Evolutionary conservation across 2,113 vertebrate genomes (phyloP), one percentile per base, ranked within the genome.

Genomic region (Echinops telfairi): DNA sequence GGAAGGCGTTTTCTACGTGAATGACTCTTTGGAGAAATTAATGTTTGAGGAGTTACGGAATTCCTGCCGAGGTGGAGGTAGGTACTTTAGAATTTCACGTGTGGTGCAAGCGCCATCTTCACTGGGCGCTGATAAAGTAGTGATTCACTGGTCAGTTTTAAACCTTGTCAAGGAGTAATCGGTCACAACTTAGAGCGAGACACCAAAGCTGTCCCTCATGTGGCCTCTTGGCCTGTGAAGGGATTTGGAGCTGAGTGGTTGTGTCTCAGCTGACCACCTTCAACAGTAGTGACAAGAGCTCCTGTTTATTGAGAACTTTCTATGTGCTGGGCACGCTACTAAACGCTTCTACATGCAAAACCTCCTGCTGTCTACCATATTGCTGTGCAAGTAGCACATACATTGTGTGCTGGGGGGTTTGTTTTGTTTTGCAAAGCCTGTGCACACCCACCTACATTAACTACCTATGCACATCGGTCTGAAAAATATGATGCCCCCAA

Each of bases 1-100:
- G 82, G 99, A 99, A 93, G 99, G 99, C 0, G 98, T 98, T 3
- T 99, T 99, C 97, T 99, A 99, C 33, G 99, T 99, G 70, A 99
- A 99, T 36, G 99, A 99, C 1, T 94, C 99, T 0, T 98, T 99
- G 97, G 99, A 99, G 97, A 99, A 99, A 79, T 92, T 99, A 95
- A 99, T 99, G 98, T 99, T 99, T 68, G 99, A 99, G 96, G 99
- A 99, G 97, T 98, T 99, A 77, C 98, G 99, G 75, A 99, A 99
- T 66, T 99, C 99, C 75, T 99, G 99, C 95, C 98, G 99, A 68
- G 99, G 99, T 31, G 99, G 99, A 98, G 99, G 99, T 99, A 90
- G 79, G 95, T 97, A 60, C 2, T 12, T 58, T 6, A 25, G 12
- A 22, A 11, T 77, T n/a, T 47, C 58, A 23, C 2, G 0, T 57